Conservation (phyloP, 1,140 invertebrate genomes). For the Vollenhovia emeryi region DNA sequence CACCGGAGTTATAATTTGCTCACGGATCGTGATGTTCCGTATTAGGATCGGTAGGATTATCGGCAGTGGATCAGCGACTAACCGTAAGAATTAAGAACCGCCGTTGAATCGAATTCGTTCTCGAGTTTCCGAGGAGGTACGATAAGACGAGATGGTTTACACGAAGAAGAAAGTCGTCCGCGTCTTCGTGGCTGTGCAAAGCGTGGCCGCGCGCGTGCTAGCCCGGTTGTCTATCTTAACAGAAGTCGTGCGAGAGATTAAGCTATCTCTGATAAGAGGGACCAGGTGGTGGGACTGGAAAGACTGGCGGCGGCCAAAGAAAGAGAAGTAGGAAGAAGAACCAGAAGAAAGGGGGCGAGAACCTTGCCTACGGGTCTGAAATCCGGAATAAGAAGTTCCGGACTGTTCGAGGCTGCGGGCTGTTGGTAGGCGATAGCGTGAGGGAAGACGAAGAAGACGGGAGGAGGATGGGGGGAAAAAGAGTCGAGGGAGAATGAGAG, state of each 20-base stretch:
- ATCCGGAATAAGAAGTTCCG: slow-evolving; percentile 78
- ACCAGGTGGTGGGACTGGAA: slow-evolving; percentile 49
- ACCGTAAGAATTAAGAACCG: slow-evolving; percentile 51
- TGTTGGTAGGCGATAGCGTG: slow-evolving; percentile 70
- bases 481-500: slow-evolving; percentile 15
- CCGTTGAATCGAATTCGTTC: slow-evolving; percentile 35
- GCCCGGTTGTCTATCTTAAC: slow-evolving; percentile 50
- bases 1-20: slow-evolving; percentile 19
- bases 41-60: slow-evolving; percentile 53
- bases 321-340: slow-evolving; percentile 48
- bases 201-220: slow-evolving; percentile 28
- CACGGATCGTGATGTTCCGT: slow-evolving; percentile 12
- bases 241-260: slow-evolving; percentile 72
- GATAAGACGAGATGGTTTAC: slow-evolving; percentile 42
- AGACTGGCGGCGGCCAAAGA: slow-evolving; percentile 18
- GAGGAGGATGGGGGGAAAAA: slow-evolving; percentile 40
- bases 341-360: slow-evolving; percentile 55
- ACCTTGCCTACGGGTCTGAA: slow-evolving; percentile 69
- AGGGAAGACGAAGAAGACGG: slow-evolving; percentile 12
- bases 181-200: slow-evolving; percentile 31
- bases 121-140: slow-evolving; percentile 29
- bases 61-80: slow-evolving; percentile 53
- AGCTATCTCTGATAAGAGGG: slow-evolving; percentile 66
- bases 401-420: slow-evolving; percentile 72
- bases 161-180: slow-evolving; percentile 44